A percentile compares a stretch with the other conserved stretches of the same genome.
Evolutionary conservation across 2,888 invertebrate species (phyloP).

Genomic region (Fissipunctia ypsillon): DNA sequence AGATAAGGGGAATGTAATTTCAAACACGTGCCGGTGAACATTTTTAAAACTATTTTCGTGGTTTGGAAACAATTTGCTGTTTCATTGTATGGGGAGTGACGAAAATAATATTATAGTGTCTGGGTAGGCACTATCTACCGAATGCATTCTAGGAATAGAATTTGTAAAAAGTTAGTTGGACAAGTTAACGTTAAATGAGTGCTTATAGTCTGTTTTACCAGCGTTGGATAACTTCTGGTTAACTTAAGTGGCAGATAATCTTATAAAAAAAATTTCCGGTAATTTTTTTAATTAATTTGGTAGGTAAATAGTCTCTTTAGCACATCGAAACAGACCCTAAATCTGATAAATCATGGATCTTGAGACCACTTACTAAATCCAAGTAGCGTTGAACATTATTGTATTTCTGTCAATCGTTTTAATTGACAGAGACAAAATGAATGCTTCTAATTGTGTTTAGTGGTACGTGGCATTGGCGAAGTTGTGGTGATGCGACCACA

Average conservation of each 20-base stretch:
- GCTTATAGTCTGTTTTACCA: no score
- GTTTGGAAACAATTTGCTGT: neutral
- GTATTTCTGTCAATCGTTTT: slow-evolving; percentile 10
- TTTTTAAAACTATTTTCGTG: slow-evolving; percentile 11
- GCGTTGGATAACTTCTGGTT: no score
- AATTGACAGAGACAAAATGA: slow-evolving; percentile 14
- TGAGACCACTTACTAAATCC: neutral
- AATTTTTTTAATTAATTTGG: no score
- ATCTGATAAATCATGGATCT: neutral
- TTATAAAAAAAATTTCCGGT: no score
- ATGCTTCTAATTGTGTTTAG: slow-evolving; percentile 18
- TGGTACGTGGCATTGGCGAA: neutral
- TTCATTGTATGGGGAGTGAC: neutral
- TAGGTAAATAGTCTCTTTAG: neutral
- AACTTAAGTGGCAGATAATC: no score
- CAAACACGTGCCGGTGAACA: slow-evolving; percentile 10
- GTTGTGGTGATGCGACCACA: neutral
- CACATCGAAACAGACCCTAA: neutral
- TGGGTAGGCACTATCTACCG: no score
- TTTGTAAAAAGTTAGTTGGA: no score
- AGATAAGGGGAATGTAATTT: slow-evolving; percentile 56
- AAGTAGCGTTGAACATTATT: slow-evolving; percentile 13
- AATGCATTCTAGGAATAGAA: no score
- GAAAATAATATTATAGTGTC: no score
- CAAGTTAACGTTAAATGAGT: no score